Conservation (phyloP, 2,888 invertebrate species). For the Xestia sexstrigata region DNA sequence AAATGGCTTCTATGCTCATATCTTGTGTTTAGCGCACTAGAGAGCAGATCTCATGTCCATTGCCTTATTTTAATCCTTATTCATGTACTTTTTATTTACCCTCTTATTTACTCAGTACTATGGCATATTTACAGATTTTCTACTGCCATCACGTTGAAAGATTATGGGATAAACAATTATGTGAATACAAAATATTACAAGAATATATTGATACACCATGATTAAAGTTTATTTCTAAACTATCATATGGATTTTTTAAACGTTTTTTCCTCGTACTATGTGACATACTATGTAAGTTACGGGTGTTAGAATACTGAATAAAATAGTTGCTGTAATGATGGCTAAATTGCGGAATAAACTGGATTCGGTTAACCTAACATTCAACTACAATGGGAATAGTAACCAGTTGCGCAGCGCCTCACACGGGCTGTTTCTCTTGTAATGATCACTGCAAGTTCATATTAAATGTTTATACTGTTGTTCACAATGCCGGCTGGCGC, state of each 20-base stretch:
- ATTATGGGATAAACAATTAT: slow-evolving; percentile 47
- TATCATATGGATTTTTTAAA: slow-evolving; percentile 53
- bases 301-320: slow-evolving; percentile 23
- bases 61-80: slow-evolving; percentile 67
- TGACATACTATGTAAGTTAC: slow-evolving; percentile 57
- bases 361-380: slow-evolving; percentile 20
- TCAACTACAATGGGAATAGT: slow-evolving; percentile 14
- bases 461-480: slow-evolving; percentile 19
- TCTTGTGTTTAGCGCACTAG: slow-evolving; percentile 63
- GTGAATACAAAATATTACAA: slow-evolving; percentile 37
- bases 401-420: slow-evolving; percentile 1
- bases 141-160: slow-evolving; percentile 62
- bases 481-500: slow-evolving; percentile 2
- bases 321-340: slow-evolving; percentile 16
- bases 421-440: not conserved
- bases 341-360: slow-evolving; percentile 13
- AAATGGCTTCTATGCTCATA: slow-evolving; percentile 55
- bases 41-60: slow-evolving; percentile 68
- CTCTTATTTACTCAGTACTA: slow-evolving; percentile 68
- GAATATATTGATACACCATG: slow-evolving; percentile 59
- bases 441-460: slow-evolving; percentile 34
- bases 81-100: slow-evolving; percentile 59
- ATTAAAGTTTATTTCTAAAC: slow-evolving; percentile 64
- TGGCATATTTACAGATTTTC: slow-evolving; percentile 71
- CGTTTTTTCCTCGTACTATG: slow-evolving; percentile 21